A percentile compares a stretch with the other conserved stretches of the same genome.
phyloP scores from a whole-genome alignment of 2,797 vertebrate genomes.

The Sebastolobus altivelis region DNA sequence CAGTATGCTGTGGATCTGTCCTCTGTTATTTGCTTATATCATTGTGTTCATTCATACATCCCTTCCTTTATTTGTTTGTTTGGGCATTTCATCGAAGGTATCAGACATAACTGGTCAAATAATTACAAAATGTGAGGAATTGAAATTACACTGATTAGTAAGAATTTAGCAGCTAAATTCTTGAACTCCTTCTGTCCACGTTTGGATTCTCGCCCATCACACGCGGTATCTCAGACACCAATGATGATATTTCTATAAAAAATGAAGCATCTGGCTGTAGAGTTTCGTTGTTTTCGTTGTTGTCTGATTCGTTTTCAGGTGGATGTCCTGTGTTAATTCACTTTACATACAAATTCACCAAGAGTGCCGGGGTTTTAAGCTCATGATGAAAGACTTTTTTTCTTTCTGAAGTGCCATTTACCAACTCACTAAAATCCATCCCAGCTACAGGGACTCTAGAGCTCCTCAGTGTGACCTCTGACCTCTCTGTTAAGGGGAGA shows the following conservation, averaged over 20 bases:
- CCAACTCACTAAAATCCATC: neutral
- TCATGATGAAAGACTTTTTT: neutral
- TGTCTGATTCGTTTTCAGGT: neutral
- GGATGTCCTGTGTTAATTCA: neutral
- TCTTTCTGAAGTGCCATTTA: neutral
- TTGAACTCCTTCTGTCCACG: neutral
- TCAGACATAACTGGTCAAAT: neutral
- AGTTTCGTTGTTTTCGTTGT: neutral
- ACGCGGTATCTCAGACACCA: neutral
- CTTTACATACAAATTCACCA: neutral
- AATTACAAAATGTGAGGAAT: neutral
- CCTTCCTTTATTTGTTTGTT: neutral
- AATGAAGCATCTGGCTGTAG: neutral
- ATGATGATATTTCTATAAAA: neutral
- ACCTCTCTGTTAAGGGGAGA: slow-evolving; percentile 1
- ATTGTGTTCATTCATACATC: neutral
- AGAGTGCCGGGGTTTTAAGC: neutral
- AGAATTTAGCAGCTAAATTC: neutral
- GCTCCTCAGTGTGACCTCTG: neutral
- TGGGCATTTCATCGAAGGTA: neutral
- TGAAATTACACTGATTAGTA: neutral
- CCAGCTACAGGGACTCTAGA: neutral
- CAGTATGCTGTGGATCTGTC: neutral
- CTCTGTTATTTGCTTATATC: slow-evolving; percentile 13
- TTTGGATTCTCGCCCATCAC: neutral